Evolutionary conservation across 2,113 vertebrate species (phyloP), one percentile per base, ranked within the genome.

Genomic region (Rhinoderma darwinii): DNA sequence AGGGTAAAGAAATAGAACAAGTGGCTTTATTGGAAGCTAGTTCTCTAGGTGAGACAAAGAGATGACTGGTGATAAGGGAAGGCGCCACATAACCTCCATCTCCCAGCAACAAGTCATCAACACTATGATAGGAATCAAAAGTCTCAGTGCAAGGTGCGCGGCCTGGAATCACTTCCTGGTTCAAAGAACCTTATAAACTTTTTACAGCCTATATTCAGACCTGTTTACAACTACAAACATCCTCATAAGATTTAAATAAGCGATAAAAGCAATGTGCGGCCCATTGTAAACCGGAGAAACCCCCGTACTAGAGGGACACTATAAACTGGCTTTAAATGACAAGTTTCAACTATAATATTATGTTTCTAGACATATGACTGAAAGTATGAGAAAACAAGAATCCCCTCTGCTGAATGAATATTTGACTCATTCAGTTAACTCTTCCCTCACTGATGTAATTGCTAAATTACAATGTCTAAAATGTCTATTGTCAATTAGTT

Each of bases 81-180:
- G 96, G 95, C 93, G 93, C 96, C 96, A 96, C 68, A 8, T 37
- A 82, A 89, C 91, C 89, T 84, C 54, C 86, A 94, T 93, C 93
- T 95, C 94, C 90, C 89, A 95, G 95, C 93, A 93, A 93, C 89
- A 90, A 92, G 93, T 92, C 93, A 93, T 93, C 92, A 93, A 92
- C 74, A 90, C 87, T 61, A 88, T 92, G 95, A 97, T 96, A 96
- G 96, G 90, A 90, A 96, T 96, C 95, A 92, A 92, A 92, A 91
- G 90, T 88, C 90, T 85, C 15, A 92, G 88, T 17, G 77, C 89
- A 91, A 35, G 86, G 92, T 90, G 73, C 91, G 92, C 10, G 89
- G 84, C 88, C 88, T 84, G 76, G 82, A 91, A 92, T 90, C 88
- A 92, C 90, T 92, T 94, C 90, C 92, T 90, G 89, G 91, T 92